These are phyloP conservation scores for Sphaeridia pumilis DNA, from an alignment of 2,888 invertebrate genomes.

Conservation along the genomic window DNA sequence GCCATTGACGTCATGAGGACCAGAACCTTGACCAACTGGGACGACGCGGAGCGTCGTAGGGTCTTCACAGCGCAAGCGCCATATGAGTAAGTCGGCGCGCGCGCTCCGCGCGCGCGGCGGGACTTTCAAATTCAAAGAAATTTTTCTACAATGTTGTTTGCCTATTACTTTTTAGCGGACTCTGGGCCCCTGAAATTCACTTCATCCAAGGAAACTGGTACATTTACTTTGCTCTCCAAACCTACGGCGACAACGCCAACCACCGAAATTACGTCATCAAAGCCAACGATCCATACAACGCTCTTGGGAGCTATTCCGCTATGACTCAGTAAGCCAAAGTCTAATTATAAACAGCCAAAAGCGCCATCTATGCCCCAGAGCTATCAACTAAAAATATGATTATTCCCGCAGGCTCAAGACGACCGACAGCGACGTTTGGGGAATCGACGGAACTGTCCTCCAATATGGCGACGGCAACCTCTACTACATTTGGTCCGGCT, in stretches of 20 bases:
- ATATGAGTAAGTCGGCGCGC: too few species aligned
- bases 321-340: not conserved
- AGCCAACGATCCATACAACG: conserved; percentile 7
- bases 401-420: not conserved
- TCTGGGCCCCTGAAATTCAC: conserved; percentile 18
- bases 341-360: not conserved
- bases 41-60: conserved; percentile 2
- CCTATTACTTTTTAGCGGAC: not conserved
- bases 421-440: not conserved
- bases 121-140: too few species aligned
- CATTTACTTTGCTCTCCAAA: conserved; percentile 16
- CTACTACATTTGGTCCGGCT: conserved; percentile 32
- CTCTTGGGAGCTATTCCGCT: conserved; percentile 6
- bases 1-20: conserved; percentile 3
- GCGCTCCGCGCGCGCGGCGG: too few species aligned
- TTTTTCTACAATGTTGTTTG: too few species aligned
- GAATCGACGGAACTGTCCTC: not conserved
- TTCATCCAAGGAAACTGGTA: conserved; percentile 11
- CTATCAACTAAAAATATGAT: not conserved
- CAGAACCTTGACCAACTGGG: conserved; percentile 7
- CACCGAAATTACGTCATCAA: conserved; percentile 16
- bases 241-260: conserved; percentile 8
- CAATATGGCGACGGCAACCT: conserved; percentile 24
- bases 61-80: conserved; percentile 2
- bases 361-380: not conserved